Conservation (phyloP, 1,140 invertebrate genomes). For the Goniozus legneri region DNA sequence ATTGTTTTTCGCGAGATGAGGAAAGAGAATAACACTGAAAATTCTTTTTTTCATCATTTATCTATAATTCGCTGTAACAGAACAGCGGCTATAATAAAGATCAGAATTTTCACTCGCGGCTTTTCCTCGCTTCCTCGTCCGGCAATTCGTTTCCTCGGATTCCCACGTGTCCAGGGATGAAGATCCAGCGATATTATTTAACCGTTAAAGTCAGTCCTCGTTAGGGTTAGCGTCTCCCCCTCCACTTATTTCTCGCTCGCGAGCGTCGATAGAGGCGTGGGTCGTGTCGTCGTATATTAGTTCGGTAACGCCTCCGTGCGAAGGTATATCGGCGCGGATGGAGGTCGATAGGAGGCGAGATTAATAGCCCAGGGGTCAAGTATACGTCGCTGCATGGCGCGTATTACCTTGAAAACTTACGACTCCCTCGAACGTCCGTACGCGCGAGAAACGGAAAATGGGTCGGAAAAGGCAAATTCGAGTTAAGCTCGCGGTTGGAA, state of each 20-base stretch:
- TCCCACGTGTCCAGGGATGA: too few species aligned
- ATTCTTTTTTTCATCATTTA: background rate
- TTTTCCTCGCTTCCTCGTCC: background rate
- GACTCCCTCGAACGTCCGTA: too few species aligned
- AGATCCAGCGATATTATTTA: slow-evolving; percentile 45
- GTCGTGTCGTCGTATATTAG: slow-evolving; percentile 46
- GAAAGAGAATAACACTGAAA: too few species aligned
- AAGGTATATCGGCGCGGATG: too few species aligned
- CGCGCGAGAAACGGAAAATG: too few species aligned
- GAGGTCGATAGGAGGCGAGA: slow-evolving; percentile 32
- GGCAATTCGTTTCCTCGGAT: background rate
- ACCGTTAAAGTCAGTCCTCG: slow-evolving; percentile 46
- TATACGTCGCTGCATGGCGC: slow-evolving; percentile 20
- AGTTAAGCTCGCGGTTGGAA: slow-evolving; percentile 11
- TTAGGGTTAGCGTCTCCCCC: slow-evolving; percentile 33
- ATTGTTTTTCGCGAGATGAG: too few species aligned
- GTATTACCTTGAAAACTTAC: slow-evolving; percentile 26
- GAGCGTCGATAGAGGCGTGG: slow-evolving; percentile 42
- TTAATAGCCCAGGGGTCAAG: slow-evolving; percentile 35
- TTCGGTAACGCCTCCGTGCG: slow-evolving; percentile 36
- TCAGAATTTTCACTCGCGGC: background rate
- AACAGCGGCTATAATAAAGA: too few species aligned
- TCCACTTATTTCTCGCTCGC: too few species aligned
- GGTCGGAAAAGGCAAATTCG: slow-evolving; percentile 18
- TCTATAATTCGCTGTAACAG: too few species aligned